A percentile compares a stretch with the other conserved stretches of the same genome.
These are phyloP conservation scores for Tolypeutes matacus DNA, from an alignment of 2,797 vertebrate species.

Conservation along the genomic window DNA sequence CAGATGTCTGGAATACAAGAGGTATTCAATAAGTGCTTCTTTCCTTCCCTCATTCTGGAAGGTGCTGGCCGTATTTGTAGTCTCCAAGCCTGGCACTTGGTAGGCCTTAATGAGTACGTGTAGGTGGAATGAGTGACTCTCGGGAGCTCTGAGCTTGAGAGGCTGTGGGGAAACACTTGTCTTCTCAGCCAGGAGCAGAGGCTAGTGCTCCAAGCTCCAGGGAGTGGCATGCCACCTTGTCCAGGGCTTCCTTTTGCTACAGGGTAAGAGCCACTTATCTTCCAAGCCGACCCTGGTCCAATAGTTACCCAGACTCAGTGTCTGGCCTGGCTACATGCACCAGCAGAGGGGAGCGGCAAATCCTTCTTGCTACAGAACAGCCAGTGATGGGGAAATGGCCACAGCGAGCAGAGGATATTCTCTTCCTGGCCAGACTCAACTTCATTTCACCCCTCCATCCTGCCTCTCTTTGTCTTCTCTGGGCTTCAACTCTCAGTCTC, in stretches of 20 bases:
- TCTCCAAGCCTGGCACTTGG: background rate
- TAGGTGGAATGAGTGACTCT: background rate
- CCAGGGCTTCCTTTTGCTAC: background rate
- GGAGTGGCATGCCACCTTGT: background rate
- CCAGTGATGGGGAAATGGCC: background rate
- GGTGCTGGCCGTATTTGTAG: too few species aligned
- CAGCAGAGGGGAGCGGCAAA: background rate
- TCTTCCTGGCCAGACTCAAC: background rate
- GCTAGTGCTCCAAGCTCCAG: background rate
- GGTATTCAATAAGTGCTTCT: background rate
- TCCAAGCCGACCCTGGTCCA: background rate
- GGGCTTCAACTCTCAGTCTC: background rate
- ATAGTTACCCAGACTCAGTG: background rate
- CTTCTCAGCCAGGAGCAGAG: background rate
- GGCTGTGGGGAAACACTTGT: background rate
- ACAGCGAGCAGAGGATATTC: background rate
- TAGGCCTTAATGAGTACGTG: background rate
- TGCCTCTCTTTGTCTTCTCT: background rate
- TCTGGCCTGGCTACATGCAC: background rate
- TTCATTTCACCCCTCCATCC: background rate
- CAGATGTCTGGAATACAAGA: constrained; percentile 41
- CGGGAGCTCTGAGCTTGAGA: background rate
- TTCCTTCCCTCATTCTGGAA: background rate
- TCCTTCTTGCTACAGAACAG: background rate
- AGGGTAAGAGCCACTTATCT: background rate